A percentile compares a stretch with the other conserved stretches of the same genome.
Evolutionary conservation across 2,888 invertebrate genomes (phyloP).

Genomic region (Pomacea canaliculata): DNA sequence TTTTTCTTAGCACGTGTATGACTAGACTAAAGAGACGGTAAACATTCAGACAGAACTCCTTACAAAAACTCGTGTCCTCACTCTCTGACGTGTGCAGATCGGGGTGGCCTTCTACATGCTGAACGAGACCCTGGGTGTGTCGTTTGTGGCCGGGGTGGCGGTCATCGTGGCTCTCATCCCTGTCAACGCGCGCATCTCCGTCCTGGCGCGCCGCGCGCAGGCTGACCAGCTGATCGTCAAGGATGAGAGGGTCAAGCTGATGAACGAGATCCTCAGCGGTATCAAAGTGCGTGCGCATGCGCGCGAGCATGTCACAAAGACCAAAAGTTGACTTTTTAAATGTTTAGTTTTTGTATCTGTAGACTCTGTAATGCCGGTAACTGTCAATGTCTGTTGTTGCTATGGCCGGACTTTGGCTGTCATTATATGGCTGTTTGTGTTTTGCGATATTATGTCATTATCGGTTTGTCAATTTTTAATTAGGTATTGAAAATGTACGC

Average conservation of each 20-base stretch:
- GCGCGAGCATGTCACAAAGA: too few relatives aligned
- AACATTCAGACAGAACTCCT: too few relatives aligned
- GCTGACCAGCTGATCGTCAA: slow-evolving; percentile 90
- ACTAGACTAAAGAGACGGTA: too few relatives aligned
- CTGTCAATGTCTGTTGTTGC: too few relatives aligned
- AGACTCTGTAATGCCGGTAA: neutral
- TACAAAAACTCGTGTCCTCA: too few relatives aligned
- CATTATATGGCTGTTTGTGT: neutral
- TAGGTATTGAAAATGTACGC: slow-evolving; percentile 72
- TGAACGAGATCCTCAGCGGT: slow-evolving; percentile 93
- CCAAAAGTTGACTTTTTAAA: too few relatives aligned
- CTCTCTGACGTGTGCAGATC: slow-evolving; percentile 71
- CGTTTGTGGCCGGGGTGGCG: slow-evolving; percentile 88
- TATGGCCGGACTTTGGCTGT: neutral
- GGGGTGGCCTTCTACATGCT: slow-evolving; percentile 78
- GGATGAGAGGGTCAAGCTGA: slow-evolving; percentile 91
- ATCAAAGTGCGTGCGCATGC: slow-evolving; percentile 79
- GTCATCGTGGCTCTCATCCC: slow-evolving; percentile 90
- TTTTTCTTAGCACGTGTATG: too few relatives aligned
- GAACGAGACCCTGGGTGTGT: slow-evolving; percentile 73
- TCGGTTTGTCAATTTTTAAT: neutral
- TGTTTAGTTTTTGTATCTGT: too few relatives aligned
- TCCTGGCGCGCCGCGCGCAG: slow-evolving; percentile 35
- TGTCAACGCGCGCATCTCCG: slow-evolving; percentile 38
- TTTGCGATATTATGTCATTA: too few relatives aligned